These are phyloP conservation scores for Steinernema carpocapsae DNA, from an alignment of 2,888 invertebrate genomes.

Conservation along the genomic window DNA sequence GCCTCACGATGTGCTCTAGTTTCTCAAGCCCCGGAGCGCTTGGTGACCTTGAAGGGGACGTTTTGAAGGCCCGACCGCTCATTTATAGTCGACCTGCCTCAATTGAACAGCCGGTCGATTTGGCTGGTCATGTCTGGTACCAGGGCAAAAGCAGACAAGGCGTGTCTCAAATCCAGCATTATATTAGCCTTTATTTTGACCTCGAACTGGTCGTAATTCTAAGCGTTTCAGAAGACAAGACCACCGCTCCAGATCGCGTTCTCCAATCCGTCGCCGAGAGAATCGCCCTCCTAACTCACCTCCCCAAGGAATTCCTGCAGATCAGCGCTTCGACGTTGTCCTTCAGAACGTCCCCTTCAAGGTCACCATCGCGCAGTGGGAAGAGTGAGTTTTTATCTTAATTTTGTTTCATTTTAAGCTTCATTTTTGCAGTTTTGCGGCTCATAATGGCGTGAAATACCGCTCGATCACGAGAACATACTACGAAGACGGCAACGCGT, in stretches of 20 bases:
- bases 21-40: too few species aligned
- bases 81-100: too few species aligned
- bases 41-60: conserved; percentile 55
- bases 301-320: neutral
- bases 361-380: conserved; percentile 37
- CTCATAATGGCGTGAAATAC: conserved; percentile 41
- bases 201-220: conserved; percentile 51
- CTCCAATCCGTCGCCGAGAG: conserved; percentile 24
- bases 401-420: neutral
- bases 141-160: too few species aligned
- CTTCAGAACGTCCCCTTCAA: conserved; percentile 60
- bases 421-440: conserved; percentile 1
- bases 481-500: conserved; percentile 56
- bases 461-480: conserved; percentile 49
- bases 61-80: conserved; percentile 57
- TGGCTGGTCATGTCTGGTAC: too few species aligned
- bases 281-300: neutral
- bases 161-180: too few species aligned
- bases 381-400: neutral
- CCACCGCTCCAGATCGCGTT: conserved; percentile 36
- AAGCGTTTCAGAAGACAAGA: too few species aligned
- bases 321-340: conserved; percentile 52
- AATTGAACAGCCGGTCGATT: too few species aligned
- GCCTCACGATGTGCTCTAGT: too few species aligned
- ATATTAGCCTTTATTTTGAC: conserved; percentile 42